These are phyloP conservation scores for Numenius arquata DNA, from an alignment of 2,113 vertebrate genomes.

Conservation along the genomic window DNA sequence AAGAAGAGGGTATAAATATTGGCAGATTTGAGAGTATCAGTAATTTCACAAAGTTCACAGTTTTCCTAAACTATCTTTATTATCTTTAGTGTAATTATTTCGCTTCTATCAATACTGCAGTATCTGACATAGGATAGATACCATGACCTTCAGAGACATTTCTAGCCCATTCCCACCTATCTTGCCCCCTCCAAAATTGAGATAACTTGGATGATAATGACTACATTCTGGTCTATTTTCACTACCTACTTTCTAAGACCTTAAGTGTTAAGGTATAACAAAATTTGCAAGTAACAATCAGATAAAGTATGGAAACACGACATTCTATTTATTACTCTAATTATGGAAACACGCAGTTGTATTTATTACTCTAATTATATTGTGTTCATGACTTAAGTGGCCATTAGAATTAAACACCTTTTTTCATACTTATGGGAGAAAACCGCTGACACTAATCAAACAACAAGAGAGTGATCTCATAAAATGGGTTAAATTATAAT, in stretches of 20 bases:
- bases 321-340: background rate
- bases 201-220: background rate
- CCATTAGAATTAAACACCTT: background rate
- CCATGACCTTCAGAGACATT: background rate
- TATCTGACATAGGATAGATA: background rate
- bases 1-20: background rate
- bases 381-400: slow-evolving; percentile 10
- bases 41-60: background rate
- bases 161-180: background rate
- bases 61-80: background rate
- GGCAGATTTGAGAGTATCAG: background rate
- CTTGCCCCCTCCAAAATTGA: background rate
- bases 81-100: background rate
- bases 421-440: background rate
- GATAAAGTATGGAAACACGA: background rate
- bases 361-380: slow-evolving; percentile 41
- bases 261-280: background rate
- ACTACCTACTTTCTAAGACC: background rate
- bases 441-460: background rate
- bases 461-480: background rate
- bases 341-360: slow-evolving; percentile 15
- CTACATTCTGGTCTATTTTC: background rate
- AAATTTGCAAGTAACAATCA: background rate
- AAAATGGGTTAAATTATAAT: background rate
- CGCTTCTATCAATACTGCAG: background rate